These are phyloP conservation scores for Coendou prehensilis DNA, from an alignment of 2,797 vertebrate genomes.

Conservation along the genomic window DNA sequence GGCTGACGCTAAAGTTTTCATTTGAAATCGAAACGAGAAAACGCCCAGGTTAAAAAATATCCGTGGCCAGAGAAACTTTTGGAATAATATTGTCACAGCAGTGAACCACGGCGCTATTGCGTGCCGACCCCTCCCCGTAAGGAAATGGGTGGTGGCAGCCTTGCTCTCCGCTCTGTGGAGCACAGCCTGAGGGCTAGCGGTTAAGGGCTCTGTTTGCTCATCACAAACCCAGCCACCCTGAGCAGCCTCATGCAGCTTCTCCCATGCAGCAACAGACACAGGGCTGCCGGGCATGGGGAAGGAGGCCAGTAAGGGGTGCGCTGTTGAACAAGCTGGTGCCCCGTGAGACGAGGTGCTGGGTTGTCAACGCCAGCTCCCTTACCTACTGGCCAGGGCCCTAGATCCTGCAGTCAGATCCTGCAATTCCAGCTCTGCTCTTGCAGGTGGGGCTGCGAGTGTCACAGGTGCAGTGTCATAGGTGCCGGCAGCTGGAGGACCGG, in stretches of 20 bases:
- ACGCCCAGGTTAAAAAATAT: not conserved
- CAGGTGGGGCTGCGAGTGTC: not conserved
- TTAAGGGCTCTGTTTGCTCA: not conserved
- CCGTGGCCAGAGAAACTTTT: conserved; percentile 26
- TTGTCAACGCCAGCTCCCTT: not conserved
- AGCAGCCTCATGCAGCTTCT: not conserved
- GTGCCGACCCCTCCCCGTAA: not conserved
- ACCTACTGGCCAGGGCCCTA: not conserved
- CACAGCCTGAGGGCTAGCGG: not conserved
- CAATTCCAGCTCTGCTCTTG: not conserved
- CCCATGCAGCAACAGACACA: not conserved
- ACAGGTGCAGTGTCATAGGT: not conserved
- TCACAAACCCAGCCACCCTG: not conserved
- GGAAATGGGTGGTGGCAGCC: not conserved
- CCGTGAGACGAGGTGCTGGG: not conserved
- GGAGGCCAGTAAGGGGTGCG: not conserved
- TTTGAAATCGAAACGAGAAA: conserved; percentile 46
- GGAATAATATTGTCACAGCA: conserved; percentile 21
- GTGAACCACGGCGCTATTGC: not conserved
- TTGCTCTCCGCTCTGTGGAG: not conserved
- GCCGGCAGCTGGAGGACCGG: not conserved
- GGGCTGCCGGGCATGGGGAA: not conserved
- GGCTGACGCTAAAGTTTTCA: not conserved
- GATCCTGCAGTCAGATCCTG: not conserved
- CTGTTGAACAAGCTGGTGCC: rapidly evolving